Conservation (phyloP, 1,140 invertebrate genomes). For the Euglossa dilemma region DNA sequence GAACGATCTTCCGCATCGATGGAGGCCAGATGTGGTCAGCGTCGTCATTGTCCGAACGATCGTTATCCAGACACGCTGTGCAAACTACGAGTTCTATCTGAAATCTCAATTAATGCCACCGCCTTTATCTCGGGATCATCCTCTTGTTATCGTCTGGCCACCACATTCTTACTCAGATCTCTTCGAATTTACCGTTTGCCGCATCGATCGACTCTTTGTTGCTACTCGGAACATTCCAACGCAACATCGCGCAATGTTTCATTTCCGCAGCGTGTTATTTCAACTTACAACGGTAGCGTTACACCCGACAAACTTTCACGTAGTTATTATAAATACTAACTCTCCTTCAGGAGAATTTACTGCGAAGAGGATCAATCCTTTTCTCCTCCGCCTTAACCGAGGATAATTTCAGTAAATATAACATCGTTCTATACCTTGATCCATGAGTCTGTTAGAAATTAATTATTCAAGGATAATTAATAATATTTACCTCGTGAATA, state of each 20-base stretch:
- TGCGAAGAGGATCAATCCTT: background rate
- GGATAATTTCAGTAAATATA: too few species aligned
- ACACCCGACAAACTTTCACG: background rate
- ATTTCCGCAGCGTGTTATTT: background rate
- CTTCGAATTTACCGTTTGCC: conserved; percentile 71
- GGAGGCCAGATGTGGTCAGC: conserved; percentile 67
- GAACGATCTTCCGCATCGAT: conserved; percentile 43
- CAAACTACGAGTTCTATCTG: conserved; percentile 77
- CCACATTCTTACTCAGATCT: conserved; percentile 57
- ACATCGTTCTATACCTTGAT: too few species aligned
- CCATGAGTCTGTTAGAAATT: too few species aligned
- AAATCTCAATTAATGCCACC: conserved; percentile 79
- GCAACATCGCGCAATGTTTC: conserved; percentile 2
- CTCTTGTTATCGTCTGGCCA: conserved; percentile 76
- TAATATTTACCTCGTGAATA: too few species aligned
- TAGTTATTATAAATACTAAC: background rate
- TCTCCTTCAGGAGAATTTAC: background rate
- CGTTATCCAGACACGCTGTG: conserved; percentile 72
- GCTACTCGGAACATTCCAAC: background rate
- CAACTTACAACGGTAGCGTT: background rate
- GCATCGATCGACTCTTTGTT: background rate
- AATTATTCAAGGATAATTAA: too few species aligned
- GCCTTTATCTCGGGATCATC: conserved; percentile 76
- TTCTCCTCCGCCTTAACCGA: too few species aligned
- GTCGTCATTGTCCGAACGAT: conserved; percentile 74